Evolutionary conservation across 2,113 vertebrate species (phyloP), one percentile per base, ranked within the genome.

Genomic region (Miniopterus natalensis): DNA sequence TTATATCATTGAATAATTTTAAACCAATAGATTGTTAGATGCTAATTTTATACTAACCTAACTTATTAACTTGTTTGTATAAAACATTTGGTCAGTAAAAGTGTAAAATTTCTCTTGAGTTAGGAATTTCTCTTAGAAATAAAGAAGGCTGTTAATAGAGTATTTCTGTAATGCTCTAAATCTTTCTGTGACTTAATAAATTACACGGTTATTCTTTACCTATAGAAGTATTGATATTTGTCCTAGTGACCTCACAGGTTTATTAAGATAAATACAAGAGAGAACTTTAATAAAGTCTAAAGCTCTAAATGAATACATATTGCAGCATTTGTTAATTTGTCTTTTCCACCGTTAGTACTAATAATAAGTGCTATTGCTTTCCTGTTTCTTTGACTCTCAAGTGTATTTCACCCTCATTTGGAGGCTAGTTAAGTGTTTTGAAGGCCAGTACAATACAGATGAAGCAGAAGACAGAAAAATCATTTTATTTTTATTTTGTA

Each of bases 401-500:
- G 20, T 81, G 61, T 51, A 14, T 51, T 83, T 25, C 12, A 36
- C 29, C 20, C n/a, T 93, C 55, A 78, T 57, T 95, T 95, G 63
- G 63, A 74, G 84, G 36, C 18, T 80, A 47, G 36, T 73, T 92
- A 49, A 70, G 8, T 96, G 17, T 59, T 92, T 55, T 68, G 31
- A 87, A 77, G 31, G 25, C 51, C 36, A 61, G 2, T 57, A 25
- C 11, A 83, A 17, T 84, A 70, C 1, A 93, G 27, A 53, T 75
- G 20, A 68, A n/a, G 66, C n/a, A 90, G 27, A 84, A 95, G 31
- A 71, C 49, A 79, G 21, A 80, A 77, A 75, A 57, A 61, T 59
- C 1, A n/a, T 55, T 66, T 92, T 77, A 68, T 17, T 93, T 93
- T 88, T 92, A 57, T 95, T 85, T 96, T 89, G 45, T 90, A 80